phyloP scores from a whole-genome alignment of 2,797 vertebrate species.

The Pempheris klunzingeri region DNA sequence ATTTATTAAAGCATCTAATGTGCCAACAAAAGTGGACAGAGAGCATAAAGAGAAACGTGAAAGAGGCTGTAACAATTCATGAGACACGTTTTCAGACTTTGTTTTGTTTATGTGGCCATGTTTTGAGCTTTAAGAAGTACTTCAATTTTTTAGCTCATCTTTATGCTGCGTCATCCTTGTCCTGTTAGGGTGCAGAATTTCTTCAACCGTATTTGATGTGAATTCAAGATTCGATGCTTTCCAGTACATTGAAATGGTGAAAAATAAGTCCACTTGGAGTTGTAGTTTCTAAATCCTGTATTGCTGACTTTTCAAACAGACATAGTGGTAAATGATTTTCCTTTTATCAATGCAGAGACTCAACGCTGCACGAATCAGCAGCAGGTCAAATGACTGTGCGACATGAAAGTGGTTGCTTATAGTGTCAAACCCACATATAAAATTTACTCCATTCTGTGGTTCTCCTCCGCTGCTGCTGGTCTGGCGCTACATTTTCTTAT shows the following conservation, averaged over 20 bases:
- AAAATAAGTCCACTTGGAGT: not conserved
- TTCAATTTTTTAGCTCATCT: not conserved
- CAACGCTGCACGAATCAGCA: not conserved
- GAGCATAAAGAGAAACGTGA: constrained; percentile 13
- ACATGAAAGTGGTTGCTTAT: not conserved
- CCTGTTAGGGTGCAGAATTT: not conserved
- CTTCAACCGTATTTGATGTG: not conserved
- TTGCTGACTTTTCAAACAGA: not conserved
- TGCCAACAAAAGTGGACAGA: not conserved
- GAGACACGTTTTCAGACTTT: not conserved
- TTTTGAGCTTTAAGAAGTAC: constrained; percentile 8
- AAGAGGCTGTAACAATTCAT: not conserved
- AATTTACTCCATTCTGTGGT: no score
- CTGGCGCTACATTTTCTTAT: not conserved
- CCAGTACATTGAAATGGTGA: not conserved
- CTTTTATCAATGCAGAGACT: not conserved
- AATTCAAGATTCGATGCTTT: not conserved
- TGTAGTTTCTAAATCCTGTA: not conserved
- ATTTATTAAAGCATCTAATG: constrained; percentile 16
- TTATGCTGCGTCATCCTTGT: not conserved
- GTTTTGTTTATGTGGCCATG: not conserved
- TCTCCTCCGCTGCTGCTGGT: not conserved
- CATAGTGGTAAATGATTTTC: not conserved
- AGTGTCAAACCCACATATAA: not conserved
- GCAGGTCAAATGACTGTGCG: not conserved